Base-by-base conservation (phyloP, 1,140 invertebrate genomes). In the Apis cerana region DNA sequence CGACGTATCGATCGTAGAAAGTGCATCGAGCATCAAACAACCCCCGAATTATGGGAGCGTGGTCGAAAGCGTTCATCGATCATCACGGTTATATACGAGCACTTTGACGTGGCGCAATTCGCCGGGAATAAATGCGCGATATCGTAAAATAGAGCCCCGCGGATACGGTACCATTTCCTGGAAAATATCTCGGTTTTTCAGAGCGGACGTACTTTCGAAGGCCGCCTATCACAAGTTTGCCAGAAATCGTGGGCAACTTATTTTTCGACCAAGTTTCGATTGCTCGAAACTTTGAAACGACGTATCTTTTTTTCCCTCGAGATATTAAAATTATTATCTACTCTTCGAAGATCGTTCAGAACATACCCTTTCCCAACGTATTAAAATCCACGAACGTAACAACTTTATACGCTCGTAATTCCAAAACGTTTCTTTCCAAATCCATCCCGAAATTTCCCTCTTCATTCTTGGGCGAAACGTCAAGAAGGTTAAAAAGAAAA, bases 21-120 rank as follows among this genome's bases (percentile, higher is more conserved):
- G 65, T 70, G 75, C 75, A 78, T 78, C 75, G 58, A 82, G 75
- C n/a, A 59, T 43, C 80, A 52, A 82, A 69, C 80, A 68, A 19
- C 23, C 64, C 15, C 15, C 52, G 56, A 82, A 82, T 82, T 76
- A 76, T 56, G 76, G 43, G 27, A 54, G 58, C 48, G 64, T 9
- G 80, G 80, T 61, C 64, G 74, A 82, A 82, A 76, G 64, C 72
- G 19, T 76, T 76, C 80, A 82, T 82, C 74, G 74, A 82, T 82
- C 80, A 82, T 68, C 80, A 43, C 64, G 64, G 64, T 82, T 82
- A 76, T 68, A 74, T 59, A 76, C 54, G 43, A 76, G 54, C 64
- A 68, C 64, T 76, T 82, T 69, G 72, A 82, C 74, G 80, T 33
- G 64, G 50, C 54, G 64, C 64, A 82, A 81, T 76, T 81, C 80